Base-by-base conservation (phyloP, 2,888 invertebrate genomes). In the Orchestes rusci region DNA sequence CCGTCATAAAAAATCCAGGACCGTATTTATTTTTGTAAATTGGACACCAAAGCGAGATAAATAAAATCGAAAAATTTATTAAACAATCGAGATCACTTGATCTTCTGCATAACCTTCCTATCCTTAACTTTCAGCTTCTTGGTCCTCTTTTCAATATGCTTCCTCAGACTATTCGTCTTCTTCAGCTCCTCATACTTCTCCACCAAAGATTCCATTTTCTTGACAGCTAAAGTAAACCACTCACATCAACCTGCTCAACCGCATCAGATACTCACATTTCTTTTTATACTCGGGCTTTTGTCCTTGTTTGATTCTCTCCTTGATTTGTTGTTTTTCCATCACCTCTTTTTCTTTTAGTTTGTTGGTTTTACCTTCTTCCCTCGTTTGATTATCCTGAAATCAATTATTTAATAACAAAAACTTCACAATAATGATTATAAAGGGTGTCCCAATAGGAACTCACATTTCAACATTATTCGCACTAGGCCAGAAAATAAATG, bases 151-250 rank as follows among this genome's bases (percentile, higher is more conserved):
- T 83, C 81, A 53, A 93, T 76, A 61, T 92, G 90, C 53, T 89
- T 82, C 53, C 83, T 80, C 2, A 93, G 66, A 58, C 82, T 82
- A 7, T 89, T 88, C 0, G 76, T 71, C 38, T 80, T 77, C 66
- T 91, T 90, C 34, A 93, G 64, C 36, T 84, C 80, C 52, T 87
- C 84, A 61, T 83, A 93, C 62, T 90, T 83, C 23, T 80, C 76
- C 1, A 91, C 82, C 32, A 92, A 68, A 19, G 82, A 77, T 50
- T 84, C 74, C 2, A 88, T 75, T 45, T 81, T 80, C 56, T 77
- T 77, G 59, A 90, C 89, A 64, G 87, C 91, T 91, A 69, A 18
- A 79, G 77, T 51, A 53, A 56, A 54, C 54, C 49, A 42, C 1
- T 2, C 3, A 18, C 5, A 16, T 27, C 15, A 16, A 37, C 7